Evolutionary conservation across 2,888 invertebrate species (phyloP).

Genomic region (Leptinotarsa haldemani): DNA sequence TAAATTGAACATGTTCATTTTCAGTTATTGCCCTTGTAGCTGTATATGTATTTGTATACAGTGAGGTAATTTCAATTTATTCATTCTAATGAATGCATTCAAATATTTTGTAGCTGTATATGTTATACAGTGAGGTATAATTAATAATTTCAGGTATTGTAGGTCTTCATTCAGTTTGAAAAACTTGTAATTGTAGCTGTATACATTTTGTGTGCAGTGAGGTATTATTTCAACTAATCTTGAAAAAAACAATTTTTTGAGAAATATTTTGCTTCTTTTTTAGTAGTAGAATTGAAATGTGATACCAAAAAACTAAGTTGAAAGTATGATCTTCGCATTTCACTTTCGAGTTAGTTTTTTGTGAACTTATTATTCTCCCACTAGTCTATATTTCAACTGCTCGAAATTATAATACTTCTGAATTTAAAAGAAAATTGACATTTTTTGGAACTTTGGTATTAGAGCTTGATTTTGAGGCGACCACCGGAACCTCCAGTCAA

Average conservation of each 20-base stretch:
- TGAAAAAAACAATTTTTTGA: not conserved
- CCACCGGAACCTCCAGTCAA: not conserved
- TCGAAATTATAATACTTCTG: not conserved
- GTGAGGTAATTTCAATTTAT: slow-evolving; percentile 29
- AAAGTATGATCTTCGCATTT: not conserved
- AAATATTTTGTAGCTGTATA: slow-evolving; percentile 31
- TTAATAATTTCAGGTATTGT: not conserved
- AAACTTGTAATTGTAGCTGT: slow-evolving; percentile 32
- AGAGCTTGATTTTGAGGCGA: no score
- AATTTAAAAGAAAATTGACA: not conserved
- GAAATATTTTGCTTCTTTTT: not conserved
- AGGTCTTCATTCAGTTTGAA: not conserved
- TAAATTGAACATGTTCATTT: no score
- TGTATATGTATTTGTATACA: slow-evolving; percentile 29
- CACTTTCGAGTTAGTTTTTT: not conserved
- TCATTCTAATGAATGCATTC: no score
- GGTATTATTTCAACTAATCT: slow-evolving; percentile 24
- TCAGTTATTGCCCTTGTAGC: slow-evolving; percentile 26
- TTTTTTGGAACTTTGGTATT: no score
- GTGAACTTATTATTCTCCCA: not conserved
- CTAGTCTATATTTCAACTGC: not conserved
- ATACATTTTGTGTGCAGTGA: slow-evolving; percentile 33
- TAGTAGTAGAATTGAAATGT: not conserved
- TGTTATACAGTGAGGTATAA: slow-evolving; percentile 35
- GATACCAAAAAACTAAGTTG: not conserved